Percentiles rank a stretch among this genome's conserved stretches.
Evolutionary conservation across 1,140 invertebrate genomes (phyloP).

Genomic region (Amyelois transitella): DNA sequence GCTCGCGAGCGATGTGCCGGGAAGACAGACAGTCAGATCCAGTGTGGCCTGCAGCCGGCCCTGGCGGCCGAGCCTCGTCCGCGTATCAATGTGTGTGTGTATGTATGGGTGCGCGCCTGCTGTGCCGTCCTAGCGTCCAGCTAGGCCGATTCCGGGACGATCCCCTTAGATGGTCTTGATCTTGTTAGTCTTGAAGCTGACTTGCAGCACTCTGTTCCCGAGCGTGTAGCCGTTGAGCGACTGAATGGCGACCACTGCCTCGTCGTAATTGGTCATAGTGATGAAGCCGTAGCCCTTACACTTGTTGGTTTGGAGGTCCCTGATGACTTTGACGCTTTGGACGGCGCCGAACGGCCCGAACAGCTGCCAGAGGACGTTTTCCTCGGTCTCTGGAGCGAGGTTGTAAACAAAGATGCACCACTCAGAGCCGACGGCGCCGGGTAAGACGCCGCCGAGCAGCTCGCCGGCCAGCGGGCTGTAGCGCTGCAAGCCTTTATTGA

Average conservation of each 20-base stretch:
- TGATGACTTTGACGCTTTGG: conserved; percentile 97
- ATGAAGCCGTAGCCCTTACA: conserved; percentile 99
- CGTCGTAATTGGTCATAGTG: conserved; percentile 99
- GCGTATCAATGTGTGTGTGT: conserved; percentile 21
- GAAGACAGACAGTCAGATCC: conserved; percentile 51
- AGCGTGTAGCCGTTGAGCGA: conserved; percentile 98
- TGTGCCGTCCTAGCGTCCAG: conserved; percentile 70
- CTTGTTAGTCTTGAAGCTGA: conserved; percentile 98
- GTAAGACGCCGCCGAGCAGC: conserved; percentile 81
- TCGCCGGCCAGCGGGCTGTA: conserved; percentile 97
- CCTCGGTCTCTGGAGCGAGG: conserved; percentile 97
- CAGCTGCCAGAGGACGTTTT: conserved; percentile 98
- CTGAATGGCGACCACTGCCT: conserved; percentile 97
- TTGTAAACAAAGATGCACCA: conserved; percentile 99
- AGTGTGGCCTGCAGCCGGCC: conserved; percentile 10
- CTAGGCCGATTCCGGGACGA: conserved; percentile 52
- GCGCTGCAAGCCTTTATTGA: conserved; percentile 79
- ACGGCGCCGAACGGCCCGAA: conserved; percentile 99
- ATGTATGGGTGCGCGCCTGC: conserved; percentile 69
- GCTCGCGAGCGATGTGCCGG: conserved; percentile 29
- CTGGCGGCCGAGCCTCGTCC: conserved; percentile 3
- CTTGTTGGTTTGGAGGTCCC: conserved; percentile 98
- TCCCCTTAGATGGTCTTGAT: conserved; percentile 88
- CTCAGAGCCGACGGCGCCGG: conserved; percentile 78
- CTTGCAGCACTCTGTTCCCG: conserved; percentile 97